Base-by-base conservation (phyloP, 35 echinoderm and acorn worm species). In the Ophiothrix spiculata region DNA sequence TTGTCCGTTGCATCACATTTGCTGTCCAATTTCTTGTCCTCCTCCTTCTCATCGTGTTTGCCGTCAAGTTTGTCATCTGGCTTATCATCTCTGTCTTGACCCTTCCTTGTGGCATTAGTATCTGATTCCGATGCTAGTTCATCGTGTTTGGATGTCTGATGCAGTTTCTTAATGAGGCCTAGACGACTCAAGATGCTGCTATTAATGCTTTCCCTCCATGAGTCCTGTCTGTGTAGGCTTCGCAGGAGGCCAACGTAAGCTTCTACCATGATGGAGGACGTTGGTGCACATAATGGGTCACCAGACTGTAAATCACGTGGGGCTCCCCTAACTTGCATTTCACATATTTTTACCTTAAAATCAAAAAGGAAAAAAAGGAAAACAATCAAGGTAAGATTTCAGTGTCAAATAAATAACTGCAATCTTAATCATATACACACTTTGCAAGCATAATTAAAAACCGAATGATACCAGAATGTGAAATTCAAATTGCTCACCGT, bases 301-400 rank as follows among this genome's bases (percentile, higher is more conserved):
- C 96, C 95, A 16, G 96, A 89, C 46, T 89, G 76, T 1, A 99
- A 87, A 78, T 99, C 96, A 74, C 96, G 84, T 21, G 96, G 96
- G 29, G 96, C 96, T 36, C 96, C 96, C 75, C 96, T 84, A 0
- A 99, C 96, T 64, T 99, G 96, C 96, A 99, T 99, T 33, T 99
- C 96, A 86, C 96, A 89, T 14, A 99, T 94, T 85, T 94, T 99
- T 25, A 99, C 94, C 94, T 93, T 42, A 56, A 31, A 46, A 42
- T 4, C 6, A n/a, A n/a, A n/a, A n/a, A n/a, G n/a, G 23, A 88
- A 88, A 8, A 73, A 75, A 0, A 86, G 76, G 25, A 31, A 1
- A 4, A 40, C 39, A 33, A 80, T 36, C 79, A 32, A 80, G 38
- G 23, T 35, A 78, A 1, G 0, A 0, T 28, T 35, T 28, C 21